Evolutionary conservation across 2,797 vertebrate species (phyloP).

Genomic region (Oreochromis mossambicus): DNA sequence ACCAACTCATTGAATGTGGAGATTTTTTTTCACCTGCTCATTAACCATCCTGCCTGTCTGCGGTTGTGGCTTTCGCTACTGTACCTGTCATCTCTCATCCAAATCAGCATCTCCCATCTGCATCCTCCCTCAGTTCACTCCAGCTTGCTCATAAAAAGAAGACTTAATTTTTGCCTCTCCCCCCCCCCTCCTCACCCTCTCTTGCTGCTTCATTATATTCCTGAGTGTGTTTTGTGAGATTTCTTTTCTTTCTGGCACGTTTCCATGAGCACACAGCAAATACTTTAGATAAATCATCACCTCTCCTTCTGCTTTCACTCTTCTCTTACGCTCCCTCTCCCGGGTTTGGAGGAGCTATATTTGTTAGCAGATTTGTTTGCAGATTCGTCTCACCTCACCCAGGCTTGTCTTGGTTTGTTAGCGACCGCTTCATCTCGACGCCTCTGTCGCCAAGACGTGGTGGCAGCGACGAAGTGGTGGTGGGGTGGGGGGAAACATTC

Average conservation of each 20-base stretch:
- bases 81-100: conserved; percentile 56
- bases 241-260: neutral
- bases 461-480: neutral
- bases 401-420: conserved; percentile 49
- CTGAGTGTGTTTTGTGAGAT: neutral
- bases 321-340: neutral
- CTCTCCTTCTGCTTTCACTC: conserved; percentile 1
- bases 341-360: conserved; percentile 29
- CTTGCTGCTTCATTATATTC: neutral
- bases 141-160: conserved; percentile 22
- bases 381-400: conserved; percentile 37
- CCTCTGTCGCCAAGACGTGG: neutral
- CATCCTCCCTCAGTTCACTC: conserved; percentile 19
- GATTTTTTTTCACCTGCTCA: conserved; percentile 29
- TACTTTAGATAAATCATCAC: conserved; percentile 31
- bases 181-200: neutral
- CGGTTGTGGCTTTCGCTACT: conserved; percentile 16
- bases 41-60: conserved; percentile 45
- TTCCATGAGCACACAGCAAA: conserved; percentile 19
- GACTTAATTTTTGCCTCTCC: neutral
- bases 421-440: conserved; percentile 28
- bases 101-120: conserved; percentile 42
- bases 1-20: neutral
- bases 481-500: neutral
- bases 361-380: conserved; percentile 62